These are phyloP conservation scores for Spheniscus humboldti DNA, from an alignment of 2,797 vertebrate species.

Conservation along the genomic window DNA sequence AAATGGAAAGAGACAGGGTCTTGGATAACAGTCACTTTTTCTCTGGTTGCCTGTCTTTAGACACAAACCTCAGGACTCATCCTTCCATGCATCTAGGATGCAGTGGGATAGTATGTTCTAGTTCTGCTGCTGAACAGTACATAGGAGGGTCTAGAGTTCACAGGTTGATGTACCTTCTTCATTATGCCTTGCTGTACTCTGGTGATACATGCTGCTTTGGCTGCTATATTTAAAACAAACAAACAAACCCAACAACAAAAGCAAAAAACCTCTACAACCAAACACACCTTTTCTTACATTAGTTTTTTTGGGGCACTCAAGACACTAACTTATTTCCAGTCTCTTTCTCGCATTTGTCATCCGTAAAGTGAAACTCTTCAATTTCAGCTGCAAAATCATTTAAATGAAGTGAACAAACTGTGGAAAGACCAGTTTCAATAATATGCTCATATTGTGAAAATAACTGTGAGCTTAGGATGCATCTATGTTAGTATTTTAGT, in stretches of 20 bases:
- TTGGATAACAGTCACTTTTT: background rate
- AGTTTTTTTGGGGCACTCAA: background rate
- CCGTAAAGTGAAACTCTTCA: background rate
- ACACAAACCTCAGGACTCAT: background rate
- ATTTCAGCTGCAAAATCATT: background rate
- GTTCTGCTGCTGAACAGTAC: background rate
- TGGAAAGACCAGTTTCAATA: background rate
- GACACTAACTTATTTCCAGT: background rate
- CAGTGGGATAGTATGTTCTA: background rate
- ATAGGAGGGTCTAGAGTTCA: background rate
- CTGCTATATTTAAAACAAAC: background rate
- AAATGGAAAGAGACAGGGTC: background rate
- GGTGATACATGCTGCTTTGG: background rate
- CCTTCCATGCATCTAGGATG: background rate
- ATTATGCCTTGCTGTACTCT: background rate
- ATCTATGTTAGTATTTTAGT: background rate
- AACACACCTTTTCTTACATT: background rate
- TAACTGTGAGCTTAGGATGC: background rate
- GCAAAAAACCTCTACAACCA: too few relatives aligned
- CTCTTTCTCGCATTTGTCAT: background rate
- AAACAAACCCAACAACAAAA: too few relatives aligned
- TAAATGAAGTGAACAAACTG: background rate
- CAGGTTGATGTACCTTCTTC: background rate
- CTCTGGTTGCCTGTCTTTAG: background rate
- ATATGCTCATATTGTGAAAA: background rate